Evolutionary conservation across 1,140 invertebrate genomes (phyloP), one percentile per base, ranked within the genome.

Genomic region (Drosophila bocki): DNA sequence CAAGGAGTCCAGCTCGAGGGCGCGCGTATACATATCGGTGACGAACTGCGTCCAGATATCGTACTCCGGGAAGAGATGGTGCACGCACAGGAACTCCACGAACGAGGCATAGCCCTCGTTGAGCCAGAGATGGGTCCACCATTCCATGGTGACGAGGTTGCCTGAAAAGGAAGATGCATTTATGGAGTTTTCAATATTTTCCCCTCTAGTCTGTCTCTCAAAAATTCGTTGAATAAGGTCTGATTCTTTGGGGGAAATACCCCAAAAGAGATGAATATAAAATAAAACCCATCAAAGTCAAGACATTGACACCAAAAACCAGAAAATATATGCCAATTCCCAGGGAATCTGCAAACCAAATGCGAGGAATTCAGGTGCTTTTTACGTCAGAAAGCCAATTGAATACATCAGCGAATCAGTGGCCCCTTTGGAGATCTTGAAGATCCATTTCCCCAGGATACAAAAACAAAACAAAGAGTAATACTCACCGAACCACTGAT

Each of bases 31-130:
- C 48, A 95, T 96, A 80, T 98, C 96, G 1, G 96, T 97, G 0
- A 98, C 96, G 93, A 98, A 98, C 93, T 98, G 97, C 12, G 96
- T 97, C 97, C 98, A 98, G 91, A 98, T 98, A 87, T 98, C 96
- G 94, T 97, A 98, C 79, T 98, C 96, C 0, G 97, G 97, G 91
- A 98, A 98, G 8, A 98, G 93, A 93, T 96, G 95, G 82, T 96
- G 96, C 12, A 97, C 96, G 93, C 97, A 98, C 1, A 98, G 93
- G 83, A 96, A 98, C 91, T 98, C 97, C 4, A 97, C 96, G 93
- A 98, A 98, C 0, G 96, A 96, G 8, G 98, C 97, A 92, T 99
- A 98, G 5, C 98, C 98, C 92, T 99, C 98, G 93, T 99, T 99
- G 1, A 99, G 93, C 97, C 97, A 98, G 8, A 96, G 90, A 92